Evolutionary conservation across 2,113 vertebrate species (phyloP).

Genomic region (Proterorhinus semilunaris): DNA sequence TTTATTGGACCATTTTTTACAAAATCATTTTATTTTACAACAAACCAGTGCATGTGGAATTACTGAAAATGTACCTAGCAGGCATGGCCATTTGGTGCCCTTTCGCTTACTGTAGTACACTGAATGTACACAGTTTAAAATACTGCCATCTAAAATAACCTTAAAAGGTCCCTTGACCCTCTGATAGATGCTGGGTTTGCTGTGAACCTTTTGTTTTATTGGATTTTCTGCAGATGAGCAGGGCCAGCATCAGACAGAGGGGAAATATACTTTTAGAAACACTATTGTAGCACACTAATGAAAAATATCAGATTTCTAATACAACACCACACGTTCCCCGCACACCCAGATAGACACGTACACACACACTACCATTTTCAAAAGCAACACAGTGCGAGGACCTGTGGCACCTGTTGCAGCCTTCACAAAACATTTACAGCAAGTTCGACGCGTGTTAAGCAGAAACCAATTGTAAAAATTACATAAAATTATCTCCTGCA

Average conservation of each 20-base stretch:
- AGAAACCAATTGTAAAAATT: conserved; percentile 10
- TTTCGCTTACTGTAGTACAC: conserved; percentile 17
- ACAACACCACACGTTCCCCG: conserved; percentile 49
- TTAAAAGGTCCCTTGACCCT: conserved; percentile 29
- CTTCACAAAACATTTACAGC: conserved; percentile 15
- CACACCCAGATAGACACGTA: conserved; percentile 25
- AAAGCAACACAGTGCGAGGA: conserved; percentile 18
- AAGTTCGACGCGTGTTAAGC: conserved; percentile 22
- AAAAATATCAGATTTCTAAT: conserved; percentile 62
- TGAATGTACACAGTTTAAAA: conserved; percentile 25
- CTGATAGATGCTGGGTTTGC: conserved; percentile 59
- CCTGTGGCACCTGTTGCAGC: conserved; percentile 6
- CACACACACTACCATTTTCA: conserved; percentile 11
- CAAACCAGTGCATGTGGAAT: neutral
- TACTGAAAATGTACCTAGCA: conserved; percentile 16
- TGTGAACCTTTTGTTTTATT: conserved; percentile 35
- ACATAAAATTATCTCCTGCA: conserved; percentile 23
- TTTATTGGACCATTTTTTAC: neutral
- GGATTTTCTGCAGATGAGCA: conserved; percentile 42
- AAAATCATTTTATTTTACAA: neutral
- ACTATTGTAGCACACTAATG: conserved; percentile 52
- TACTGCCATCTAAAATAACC: conserved; percentile 27
- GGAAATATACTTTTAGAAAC: conserved; percentile 53
- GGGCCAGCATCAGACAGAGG: conserved; percentile 53
- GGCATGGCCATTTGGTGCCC: conserved; percentile 47